Base-by-base conservation (phyloP, 2,888 invertebrate species). In the Electrophaes corylata region DNA sequence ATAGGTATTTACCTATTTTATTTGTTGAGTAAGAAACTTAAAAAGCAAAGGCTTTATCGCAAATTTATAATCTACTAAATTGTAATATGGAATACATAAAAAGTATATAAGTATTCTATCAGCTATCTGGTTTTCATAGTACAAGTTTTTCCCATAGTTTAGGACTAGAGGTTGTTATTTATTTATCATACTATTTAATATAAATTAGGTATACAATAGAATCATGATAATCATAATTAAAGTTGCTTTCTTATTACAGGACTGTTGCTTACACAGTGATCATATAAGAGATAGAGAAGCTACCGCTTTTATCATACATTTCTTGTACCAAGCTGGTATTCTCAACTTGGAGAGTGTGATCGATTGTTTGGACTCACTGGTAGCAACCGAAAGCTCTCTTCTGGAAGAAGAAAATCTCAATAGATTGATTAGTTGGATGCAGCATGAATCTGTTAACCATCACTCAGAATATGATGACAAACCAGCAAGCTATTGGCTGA, bases 361-460 rank as follows among this genome's bases (percentile, higher is more conserved):
- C 23, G 23, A 20, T 3, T 47, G 37, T 11, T 16, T 31, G 11
- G 11, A 11, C 10, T 4, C 37, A 4, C 14, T 35, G 4, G 5
- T 11, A 23, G 23, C 37, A 23, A 23, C 11, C 14, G 14, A 37
- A n/a, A 37, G 35, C 23, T 20, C 12, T 8, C 20, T 47, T 14
- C 14, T 23, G 11, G 10, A 14, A 11, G 37, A 37, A 37, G 11
- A 16, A 3, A 37, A 37, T 23, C 12, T 37, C 11, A 47, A 23
- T 5, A 37, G 16, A 16, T 23, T 47, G 14, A 47, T 26, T 10
- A 14, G 12, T 23, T 47, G 47, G 47, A 23, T 33, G 14, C 47
- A 4, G 1, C 11, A 20, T 23, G 35, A 37, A 16, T 12, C 37
- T 11, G 4, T 20, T 23, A 47, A 33, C 20, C 4, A 19, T 16